Conservation (phyloP, 2,113 vertebrate genomes). For the Notothenia rossii region DNA sequence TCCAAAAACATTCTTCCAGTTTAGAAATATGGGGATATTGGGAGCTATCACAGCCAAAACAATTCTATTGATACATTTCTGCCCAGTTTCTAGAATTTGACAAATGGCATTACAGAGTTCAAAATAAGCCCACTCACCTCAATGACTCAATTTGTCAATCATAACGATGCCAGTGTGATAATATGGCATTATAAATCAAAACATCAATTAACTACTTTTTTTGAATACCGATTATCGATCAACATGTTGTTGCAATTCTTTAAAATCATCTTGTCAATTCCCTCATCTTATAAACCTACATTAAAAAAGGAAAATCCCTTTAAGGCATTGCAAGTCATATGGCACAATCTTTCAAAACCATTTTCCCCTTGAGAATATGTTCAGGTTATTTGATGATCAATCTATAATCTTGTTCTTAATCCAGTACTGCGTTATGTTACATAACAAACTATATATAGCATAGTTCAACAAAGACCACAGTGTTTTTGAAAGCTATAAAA, state of each 20-base stretch:
- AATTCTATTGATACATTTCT: too few species aligned
- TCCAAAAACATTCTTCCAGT: too few species aligned
- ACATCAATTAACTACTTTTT: not conserved
- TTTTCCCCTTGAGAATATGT: not conserved
- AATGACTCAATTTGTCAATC: too few species aligned
- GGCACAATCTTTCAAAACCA: not conserved
- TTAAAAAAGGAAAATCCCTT: not conserved
- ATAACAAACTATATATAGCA: not conserved
- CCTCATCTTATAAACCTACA: not conserved
- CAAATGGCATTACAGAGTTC: too few species aligned
- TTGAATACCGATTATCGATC: not conserved
- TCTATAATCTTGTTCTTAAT: not conserved
- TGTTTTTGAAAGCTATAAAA: slow-evolving; percentile 5
- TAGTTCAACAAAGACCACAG: slow-evolving; percentile 1
- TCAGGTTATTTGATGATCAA: slow-evolving; percentile 19
- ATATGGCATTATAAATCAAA: not conserved
- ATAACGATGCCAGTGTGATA: too few species aligned
- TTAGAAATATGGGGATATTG: not conserved
- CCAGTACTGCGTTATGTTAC: not conserved
- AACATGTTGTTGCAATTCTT: not conserved
- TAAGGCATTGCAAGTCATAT: not conserved
- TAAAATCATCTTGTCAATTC: too few species aligned
- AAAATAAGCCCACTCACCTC: too few species aligned
- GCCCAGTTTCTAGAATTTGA: too few species aligned
- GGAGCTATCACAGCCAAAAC: not conserved